Evolutionary conservation across 1,140 invertebrate species (phyloP).

Genomic region (Pogonomyrmex californicus): DNA sequence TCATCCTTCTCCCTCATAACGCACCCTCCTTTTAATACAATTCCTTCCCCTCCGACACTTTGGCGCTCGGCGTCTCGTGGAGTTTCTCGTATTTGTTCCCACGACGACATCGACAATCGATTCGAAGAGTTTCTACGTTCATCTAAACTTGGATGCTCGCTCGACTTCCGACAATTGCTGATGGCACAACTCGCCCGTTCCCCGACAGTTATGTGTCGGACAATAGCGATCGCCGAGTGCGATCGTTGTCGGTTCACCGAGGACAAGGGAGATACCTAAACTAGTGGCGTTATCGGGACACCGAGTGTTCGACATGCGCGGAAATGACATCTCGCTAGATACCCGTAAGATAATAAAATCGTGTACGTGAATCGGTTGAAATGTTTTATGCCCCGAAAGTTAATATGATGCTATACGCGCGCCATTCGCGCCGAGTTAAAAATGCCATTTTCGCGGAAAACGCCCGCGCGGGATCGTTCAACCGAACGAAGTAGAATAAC

Average conservation of each 20-base stretch:
- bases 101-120: constrained; percentile 51
- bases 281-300: constrained; percentile 60
- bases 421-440: not conserved
- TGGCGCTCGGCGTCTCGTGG: constrained; percentile 14
- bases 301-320: constrained; percentile 35
- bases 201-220: constrained; percentile 41
- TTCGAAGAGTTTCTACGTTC: constrained; percentile 19
- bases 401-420: not conserved
- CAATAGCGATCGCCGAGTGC: constrained; percentile 63
- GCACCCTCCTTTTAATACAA: constrained; percentile 67
- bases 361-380: not conserved
- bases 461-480: not conserved
- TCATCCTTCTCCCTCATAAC: not conserved
- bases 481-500: too few species aligned
- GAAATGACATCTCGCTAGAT: constrained; percentile 49
- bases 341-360: constrained; percentile 8
- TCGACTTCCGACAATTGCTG: constrained; percentile 43
- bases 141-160: constrained; percentile 49
- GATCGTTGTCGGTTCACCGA: constrained; percentile 45
- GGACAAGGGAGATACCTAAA: constrained; percentile 51
- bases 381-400: not conserved
- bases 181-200: constrained; percentile 6
- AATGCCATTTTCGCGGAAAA: constrained; percentile 3
- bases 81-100: constrained; percentile 58
- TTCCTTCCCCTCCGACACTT: constrained; percentile 59